Evolutionary conservation across 2,797 vertebrate species (phyloP), one percentile per base, ranked within the genome.

Genomic region (Sebastes nivosus): DNA sequence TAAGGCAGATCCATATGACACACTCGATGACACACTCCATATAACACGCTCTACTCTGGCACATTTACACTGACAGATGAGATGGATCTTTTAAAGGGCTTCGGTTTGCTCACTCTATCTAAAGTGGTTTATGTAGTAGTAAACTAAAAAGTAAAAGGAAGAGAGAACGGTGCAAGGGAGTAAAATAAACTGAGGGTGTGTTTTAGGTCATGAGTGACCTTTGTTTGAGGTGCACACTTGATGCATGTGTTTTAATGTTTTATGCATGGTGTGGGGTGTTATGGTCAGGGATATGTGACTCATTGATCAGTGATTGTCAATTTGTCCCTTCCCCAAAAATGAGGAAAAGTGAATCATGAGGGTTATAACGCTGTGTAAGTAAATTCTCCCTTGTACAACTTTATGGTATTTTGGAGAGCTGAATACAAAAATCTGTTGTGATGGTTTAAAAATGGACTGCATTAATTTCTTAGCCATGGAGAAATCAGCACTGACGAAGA

Each of bases 1-100:
- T 98, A 98, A 98, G 97, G 97, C 97, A 98, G 93, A 97, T 96
- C 96, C 96, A 95, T 95, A 93, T 93, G 93, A 93, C 89, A 90
- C 78, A 86, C 78, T 86, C 75, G 34, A 66, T 87, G 87, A 90
- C 85, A 87, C 86, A 89, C 86, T 83, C 85, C 75, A 85, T 82
- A 77, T 83, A 85, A 91, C 88, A 87, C 85, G 30, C 84, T 87
- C 87, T 90, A 91, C 70, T 93, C 81, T 83, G 86, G 89, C 89
- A 93, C 85, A 87, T 88, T 81, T 83, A 93, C 87, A 92, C 87
- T 3, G 57, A 93, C 81, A 75, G 60, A 88, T 93, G 88, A 88
- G 82, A 87, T 92, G 90, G 90, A 89, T 93, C 80, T 86, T 92
- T 95, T 95, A 95, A 96, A 95, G 94, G 95, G 94, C 87, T 95